Evolutionary conservation across 1,140 invertebrate genomes (phyloP).

Genomic region (Anoplophora glabripennis): DNA sequence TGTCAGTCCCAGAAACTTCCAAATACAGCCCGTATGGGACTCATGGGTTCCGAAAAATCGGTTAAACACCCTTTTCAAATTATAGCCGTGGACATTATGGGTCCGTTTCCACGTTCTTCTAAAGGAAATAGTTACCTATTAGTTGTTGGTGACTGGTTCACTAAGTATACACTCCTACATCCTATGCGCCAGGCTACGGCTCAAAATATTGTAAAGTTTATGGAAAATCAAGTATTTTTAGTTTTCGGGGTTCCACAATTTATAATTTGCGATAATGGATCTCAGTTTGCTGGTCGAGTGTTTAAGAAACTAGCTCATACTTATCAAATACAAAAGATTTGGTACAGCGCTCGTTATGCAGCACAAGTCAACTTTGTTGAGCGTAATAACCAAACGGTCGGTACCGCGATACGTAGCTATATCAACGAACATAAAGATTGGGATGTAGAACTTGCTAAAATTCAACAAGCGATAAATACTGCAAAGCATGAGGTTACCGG

Average conservation of each 20-base stretch:
- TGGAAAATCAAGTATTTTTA: slow-evolving; percentile 22
- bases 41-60: slow-evolving; percentile 22
- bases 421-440: slow-evolving; percentile 15
- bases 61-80: no score
- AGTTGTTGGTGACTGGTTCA: no score
- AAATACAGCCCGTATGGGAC: slow-evolving; percentile 4
- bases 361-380: slow-evolving; percentile 21
- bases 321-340: slow-evolving; percentile 11
- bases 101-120: no score
- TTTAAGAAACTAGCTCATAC: slow-evolving; percentile 4
- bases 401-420: slow-evolving; percentile 19
- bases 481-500: slow-evolving; percentile 11
- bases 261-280: slow-evolving; percentile 30
- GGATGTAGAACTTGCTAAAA: slow-evolving; percentile 13
- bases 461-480: slow-evolving; percentile 19
- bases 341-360: slow-evolving; percentile 11
- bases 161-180: no score
- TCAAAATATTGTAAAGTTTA: slow-evolving; percentile 7
- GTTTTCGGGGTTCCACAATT: slow-evolving; percentile 19
- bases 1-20: no score
- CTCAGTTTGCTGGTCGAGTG: slow-evolving; percentile 15
- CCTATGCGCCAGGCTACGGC: slow-evolving; percentile 14
- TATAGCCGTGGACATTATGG: no score
- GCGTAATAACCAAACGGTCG: slow-evolving; percentile 17
- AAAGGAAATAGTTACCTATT: no score